Evolutionary conservation across 2,888 invertebrate species (phyloP).

Genomic region (Leptinotarsa haldemani): DNA sequence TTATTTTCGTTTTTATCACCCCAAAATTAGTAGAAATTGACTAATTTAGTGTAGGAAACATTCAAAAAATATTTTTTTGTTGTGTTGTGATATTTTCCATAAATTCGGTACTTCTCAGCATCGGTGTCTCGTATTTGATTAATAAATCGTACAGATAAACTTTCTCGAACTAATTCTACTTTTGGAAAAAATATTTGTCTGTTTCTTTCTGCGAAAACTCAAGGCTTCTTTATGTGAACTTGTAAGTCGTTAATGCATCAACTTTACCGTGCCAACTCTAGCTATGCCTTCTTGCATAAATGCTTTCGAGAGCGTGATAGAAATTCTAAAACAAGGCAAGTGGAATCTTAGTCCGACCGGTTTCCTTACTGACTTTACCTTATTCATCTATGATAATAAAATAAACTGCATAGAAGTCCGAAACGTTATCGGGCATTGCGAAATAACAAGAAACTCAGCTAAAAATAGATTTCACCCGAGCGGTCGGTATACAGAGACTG

Average conservation of each 20-base stretch:
- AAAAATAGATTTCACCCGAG: conserved; percentile 5
- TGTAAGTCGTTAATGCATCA: neutral
- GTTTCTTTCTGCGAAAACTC: no score
- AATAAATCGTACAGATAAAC: no score
- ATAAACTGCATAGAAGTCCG: conserved; percentile 9
- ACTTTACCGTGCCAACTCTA: neutral
- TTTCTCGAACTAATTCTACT: no score
- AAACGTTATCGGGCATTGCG: conserved; percentile 2
- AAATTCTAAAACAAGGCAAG: conserved; percentile 1
- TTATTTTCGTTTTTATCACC: no score
- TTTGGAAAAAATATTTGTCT: no score
- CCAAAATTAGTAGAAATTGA: no score
- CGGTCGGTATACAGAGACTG: conserved; percentile 2
- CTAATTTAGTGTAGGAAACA: no score
- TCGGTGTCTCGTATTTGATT: no score
- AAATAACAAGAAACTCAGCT: conserved; percentile 5
- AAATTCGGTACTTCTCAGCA: no score
- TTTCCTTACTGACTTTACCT: neutral
- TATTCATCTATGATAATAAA: conserved; percentile 12
- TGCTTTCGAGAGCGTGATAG: neutral
- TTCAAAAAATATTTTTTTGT: no score
- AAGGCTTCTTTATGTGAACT: neutral
- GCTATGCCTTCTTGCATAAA: neutral
- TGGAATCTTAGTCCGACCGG: conserved; percentile 6
- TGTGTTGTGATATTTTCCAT: no score